Conservation (phyloP, 2,888 invertebrate genomes). For the Ophion slaviceki region DNA sequence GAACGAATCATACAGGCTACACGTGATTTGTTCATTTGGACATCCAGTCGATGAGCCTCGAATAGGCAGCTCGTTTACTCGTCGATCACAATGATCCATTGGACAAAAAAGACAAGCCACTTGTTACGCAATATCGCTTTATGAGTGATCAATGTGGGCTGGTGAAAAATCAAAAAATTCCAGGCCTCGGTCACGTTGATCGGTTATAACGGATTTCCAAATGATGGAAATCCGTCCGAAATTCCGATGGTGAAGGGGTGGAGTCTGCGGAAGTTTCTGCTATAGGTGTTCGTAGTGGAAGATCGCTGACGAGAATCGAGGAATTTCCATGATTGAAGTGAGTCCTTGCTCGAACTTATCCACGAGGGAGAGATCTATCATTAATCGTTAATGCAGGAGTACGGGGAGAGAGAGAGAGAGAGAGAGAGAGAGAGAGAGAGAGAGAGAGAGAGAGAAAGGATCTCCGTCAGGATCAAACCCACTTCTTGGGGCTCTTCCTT, state of each 20-base stretch:
- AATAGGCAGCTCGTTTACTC: not conserved
- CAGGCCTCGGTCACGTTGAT: not conserved
- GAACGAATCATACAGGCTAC: not conserved
- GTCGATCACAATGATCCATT: not conserved
- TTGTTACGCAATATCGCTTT: not conserved
- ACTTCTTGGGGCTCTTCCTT: constrained; percentile 24
- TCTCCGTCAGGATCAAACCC: constrained; percentile 26
- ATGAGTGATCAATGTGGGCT: not conserved
- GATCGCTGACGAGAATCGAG: constrained; percentile 55
- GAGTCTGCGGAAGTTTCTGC: not conserved
- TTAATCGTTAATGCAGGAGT: constrained; percentile 60
- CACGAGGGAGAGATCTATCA: constrained; percentile 57
- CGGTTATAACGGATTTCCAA: not conserved
- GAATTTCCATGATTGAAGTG: constrained; percentile 53
- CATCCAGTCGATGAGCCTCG: not conserved
- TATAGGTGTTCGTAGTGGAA: not conserved
- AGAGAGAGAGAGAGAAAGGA: not conserved
- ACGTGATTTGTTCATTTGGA: not conserved
- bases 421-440: not conserved
- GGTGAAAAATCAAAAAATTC: not conserved
- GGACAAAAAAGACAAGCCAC: not conserved
- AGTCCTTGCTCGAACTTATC: constrained; percentile 42
- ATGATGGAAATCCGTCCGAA: too few relatives aligned
- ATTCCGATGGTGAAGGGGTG: not conserved
- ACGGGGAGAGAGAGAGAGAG: not conserved